Conservation (phyloP, 2,797 vertebrate species). For the Poeciliopsis gracilis region DNA sequence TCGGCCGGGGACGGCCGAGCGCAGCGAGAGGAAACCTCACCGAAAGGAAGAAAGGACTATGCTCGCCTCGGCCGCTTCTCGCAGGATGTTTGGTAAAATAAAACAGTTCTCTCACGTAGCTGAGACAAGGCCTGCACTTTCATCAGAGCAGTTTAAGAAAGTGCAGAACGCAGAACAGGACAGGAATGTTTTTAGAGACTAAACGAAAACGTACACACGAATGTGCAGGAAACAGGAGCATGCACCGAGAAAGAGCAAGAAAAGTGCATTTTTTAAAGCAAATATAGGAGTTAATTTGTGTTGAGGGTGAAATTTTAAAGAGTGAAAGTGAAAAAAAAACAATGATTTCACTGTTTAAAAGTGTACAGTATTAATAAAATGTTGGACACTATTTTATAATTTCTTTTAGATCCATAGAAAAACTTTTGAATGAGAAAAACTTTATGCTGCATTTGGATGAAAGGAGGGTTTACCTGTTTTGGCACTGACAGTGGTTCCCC, state of each 20-base stretch:
- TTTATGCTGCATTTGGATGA: not conserved
- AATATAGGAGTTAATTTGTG: not conserved
- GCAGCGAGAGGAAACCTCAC: conserved; percentile 43
- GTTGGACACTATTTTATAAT: not conserved
- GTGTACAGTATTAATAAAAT: not conserved
- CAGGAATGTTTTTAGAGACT: conserved; percentile 4
- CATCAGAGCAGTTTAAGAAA: not conserved
- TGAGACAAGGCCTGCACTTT: conserved; percentile 14
- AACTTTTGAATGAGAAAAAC: not conserved
- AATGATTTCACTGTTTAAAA: not conserved
- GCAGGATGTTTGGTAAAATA: conserved; percentile 19
- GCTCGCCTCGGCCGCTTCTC: conserved; percentile 7
- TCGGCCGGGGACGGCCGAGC: conserved; percentile 45
- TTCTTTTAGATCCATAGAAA: not conserved
- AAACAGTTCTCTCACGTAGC: conserved; percentile 49
- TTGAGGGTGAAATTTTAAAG: not conserved
- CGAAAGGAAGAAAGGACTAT: conserved; percentile 14
- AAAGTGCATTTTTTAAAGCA: not conserved
- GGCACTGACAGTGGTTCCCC: not conserved
- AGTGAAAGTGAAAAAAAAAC: not conserved
- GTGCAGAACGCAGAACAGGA: conserved; percentile 17
- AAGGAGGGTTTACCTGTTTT: not conserved
- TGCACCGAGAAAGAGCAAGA: not conserved
- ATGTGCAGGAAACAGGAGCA: not conserved
- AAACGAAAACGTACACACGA: not conserved